phyloP scores from a whole-genome alignment of 1,140 invertebrate species.

The Diorhabda sublineata region DNA sequence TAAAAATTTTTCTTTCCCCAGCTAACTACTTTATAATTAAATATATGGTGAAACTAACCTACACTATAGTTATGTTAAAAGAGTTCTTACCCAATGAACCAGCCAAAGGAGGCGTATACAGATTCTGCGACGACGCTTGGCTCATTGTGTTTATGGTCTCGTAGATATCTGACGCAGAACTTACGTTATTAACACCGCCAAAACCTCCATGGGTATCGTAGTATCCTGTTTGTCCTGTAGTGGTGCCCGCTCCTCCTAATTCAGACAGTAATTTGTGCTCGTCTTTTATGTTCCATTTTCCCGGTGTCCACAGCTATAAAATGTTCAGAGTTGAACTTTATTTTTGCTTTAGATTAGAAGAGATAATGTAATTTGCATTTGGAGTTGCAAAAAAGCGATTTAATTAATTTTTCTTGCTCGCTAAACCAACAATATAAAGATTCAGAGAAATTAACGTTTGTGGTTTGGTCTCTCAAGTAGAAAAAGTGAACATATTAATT shows the following conservation, averaged over 20 bases:
- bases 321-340: too few relatives aligned
- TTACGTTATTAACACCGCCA: constrained; percentile 54
- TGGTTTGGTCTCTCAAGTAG: too few relatives aligned
- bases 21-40: too few relatives aligned
- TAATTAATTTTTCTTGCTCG: too few relatives aligned
- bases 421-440: too few relatives aligned
- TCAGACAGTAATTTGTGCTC: constrained; percentile 81
- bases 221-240: constrained; percentile 50
- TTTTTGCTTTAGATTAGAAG: too few relatives aligned
- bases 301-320: constrained; percentile 68
- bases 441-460: too few relatives aligned
- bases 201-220: constrained; percentile 61
- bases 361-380: too few relatives aligned
- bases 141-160: constrained; percentile 72
- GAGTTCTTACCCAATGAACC: constrained; percentile 61
- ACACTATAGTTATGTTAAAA: background rate
- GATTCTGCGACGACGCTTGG: constrained; percentile 60
- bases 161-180: constrained; percentile 63
- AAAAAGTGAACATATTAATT: too few relatives aligned
- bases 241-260: constrained; percentile 59
- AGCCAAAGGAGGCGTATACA: constrained; percentile 74
- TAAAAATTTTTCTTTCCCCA: too few relatives aligned
- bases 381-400: too few relatives aligned
- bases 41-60: too few relatives aligned
- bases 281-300: constrained; percentile 85